Conservation (phyloP, 1,140 invertebrate genomes). For the Oncopeltus fasciatus region DNA sequence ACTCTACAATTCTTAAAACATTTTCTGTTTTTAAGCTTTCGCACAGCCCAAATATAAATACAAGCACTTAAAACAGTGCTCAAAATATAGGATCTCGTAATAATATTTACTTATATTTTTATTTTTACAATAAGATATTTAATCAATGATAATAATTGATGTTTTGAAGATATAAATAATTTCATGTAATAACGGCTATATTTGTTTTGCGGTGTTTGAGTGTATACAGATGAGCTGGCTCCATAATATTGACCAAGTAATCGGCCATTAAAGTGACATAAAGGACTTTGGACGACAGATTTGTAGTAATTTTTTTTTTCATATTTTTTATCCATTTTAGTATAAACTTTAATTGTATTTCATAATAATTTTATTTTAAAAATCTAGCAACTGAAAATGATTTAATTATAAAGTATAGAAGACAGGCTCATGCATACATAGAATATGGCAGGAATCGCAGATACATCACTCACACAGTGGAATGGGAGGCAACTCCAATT, state of each 20-base stretch:
- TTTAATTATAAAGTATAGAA: conserved; percentile 12
- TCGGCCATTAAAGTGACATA: background rate
- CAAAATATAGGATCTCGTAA: conserved; percentile 25
- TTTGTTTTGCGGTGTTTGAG: conserved; percentile 21
- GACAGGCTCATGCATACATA: conserved; percentile 17
- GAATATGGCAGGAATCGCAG: conserved; percentile 17
- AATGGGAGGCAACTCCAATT: conserved; percentile 12
- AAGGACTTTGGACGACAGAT: conserved; percentile 12
- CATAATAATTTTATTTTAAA: conserved; percentile 1
- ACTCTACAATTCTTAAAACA: conserved; percentile 23
- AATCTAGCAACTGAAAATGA: conserved; percentile 9
- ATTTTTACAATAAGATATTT: conserved; percentile 21
- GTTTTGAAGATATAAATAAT: conserved; percentile 21
- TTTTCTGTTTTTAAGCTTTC: conserved; percentile 25
- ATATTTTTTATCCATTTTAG: background rate
- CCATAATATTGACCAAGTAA: background rate
- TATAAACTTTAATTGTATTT: conserved; percentile 6
- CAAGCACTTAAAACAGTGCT: conserved; percentile 29
- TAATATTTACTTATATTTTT: conserved; percentile 19
- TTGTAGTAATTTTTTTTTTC: conserved; percentile 9
- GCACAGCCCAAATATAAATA: conserved; percentile 28
- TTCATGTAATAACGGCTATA: conserved; percentile 19
- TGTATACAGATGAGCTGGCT: conserved; percentile 19
- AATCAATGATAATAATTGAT: conserved; percentile 24
- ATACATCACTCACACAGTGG: conserved; percentile 16